Evolutionary conservation across 2,113 vertebrate species (phyloP).

Genomic region (Mustelus asterias): DNA sequence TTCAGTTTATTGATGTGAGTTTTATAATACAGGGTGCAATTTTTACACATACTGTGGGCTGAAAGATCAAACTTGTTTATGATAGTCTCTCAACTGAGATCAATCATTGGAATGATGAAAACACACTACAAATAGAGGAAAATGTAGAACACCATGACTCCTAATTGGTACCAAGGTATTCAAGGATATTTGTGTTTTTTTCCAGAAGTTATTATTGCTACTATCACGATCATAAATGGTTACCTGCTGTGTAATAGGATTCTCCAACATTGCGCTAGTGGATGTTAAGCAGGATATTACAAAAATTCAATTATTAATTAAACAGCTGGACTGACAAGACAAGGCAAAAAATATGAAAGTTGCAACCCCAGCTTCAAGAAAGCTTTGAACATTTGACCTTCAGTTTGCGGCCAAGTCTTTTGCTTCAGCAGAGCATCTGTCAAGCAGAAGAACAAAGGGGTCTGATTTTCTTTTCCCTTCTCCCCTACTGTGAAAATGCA

Average conservation of each 20-base stretch:
- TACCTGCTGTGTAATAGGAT: neutral
- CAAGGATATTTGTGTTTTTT: neutral
- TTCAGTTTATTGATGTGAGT: neutral
- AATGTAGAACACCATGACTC: neutral
- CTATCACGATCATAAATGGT: neutral
- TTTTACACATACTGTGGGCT: neutral
- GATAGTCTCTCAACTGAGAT: neutral
- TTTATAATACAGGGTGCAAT: neutral
- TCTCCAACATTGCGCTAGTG: neutral
- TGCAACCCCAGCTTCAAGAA: neutral
- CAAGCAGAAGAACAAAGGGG: neutral
- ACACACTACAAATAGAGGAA: neutral
- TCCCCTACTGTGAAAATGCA: neutral
- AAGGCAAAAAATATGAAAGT: neutral
- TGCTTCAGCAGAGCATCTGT: neutral
- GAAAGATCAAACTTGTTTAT: neutral
- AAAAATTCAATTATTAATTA: constrained; percentile 13
- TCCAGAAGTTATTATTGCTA: neutral
- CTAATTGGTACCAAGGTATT: neutral
- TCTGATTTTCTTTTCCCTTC: neutral
- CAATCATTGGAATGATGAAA: neutral
- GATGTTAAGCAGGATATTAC: neutral
- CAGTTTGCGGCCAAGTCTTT: neutral
- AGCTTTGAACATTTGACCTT: neutral
- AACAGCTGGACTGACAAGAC: neutral